Conservation (phyloP, 2,113 vertebrate genomes). For the Porphyrio hochstetteri region DNA sequence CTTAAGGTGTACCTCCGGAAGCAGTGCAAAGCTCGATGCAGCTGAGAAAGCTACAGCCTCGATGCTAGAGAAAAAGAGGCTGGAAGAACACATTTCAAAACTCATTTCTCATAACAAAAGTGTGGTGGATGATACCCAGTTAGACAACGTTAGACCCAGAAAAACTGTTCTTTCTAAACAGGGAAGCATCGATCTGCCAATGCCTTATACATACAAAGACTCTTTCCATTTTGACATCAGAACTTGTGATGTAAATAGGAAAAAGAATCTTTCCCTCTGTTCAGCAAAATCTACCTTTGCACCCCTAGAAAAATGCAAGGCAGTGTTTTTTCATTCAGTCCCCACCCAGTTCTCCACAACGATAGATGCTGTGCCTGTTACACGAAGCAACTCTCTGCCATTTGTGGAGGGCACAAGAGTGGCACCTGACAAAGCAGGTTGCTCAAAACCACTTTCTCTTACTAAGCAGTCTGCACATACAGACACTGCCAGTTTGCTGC, state of each 20-base stretch:
- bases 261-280: conserved; percentile 54
- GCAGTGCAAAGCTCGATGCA: neutral
- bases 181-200: conserved; percentile 94
- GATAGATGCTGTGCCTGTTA: conserved; percentile 80
- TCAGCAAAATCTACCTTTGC: conserved; percentile 70
- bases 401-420: conserved; percentile 74
- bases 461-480: conserved; percentile 42
- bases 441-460: neutral
- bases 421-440: conserved; percentile 54
- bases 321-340: conserved; percentile 82
- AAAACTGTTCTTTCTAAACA: conserved; percentile 92
- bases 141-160: conserved; percentile 90
- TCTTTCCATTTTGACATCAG: conserved; percentile 96
- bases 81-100: conserved; percentile 90
- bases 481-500: conserved; percentile 46
- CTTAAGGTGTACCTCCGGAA: neutral
- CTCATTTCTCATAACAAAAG: conserved; percentile 93
- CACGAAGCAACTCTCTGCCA: conserved; percentile 90
- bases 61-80: conserved; percentile 80
- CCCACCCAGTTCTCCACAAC: conserved; percentile 85
- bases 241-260: conserved; percentile 71
- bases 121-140: conserved; percentile 87
- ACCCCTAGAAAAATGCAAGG: conserved; percentile 71
- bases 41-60: conserved; percentile 25
- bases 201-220: conserved; percentile 95